Base-by-base conservation (phyloP, 2,797 vertebrate genomes). In the Molossus molossus region DNA sequence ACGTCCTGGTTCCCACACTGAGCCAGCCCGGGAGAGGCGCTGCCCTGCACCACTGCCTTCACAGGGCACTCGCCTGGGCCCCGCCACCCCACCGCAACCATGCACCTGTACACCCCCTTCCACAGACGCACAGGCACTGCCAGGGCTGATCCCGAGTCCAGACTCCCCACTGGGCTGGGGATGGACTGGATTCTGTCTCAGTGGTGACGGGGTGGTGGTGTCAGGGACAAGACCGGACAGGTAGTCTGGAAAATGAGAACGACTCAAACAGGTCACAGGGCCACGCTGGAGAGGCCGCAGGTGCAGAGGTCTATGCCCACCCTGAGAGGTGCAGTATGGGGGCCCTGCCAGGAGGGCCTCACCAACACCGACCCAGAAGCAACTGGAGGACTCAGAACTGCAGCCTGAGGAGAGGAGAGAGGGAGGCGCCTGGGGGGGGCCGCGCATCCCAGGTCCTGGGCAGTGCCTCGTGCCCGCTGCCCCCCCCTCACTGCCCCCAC, bases 401-500 rank as follows among this genome's bases (percentile, higher is more conserved):
- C 69, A 3, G 45, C 50, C 67, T 20, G 17, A 75, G 45, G 4
- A 27, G 29, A 67, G 62, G 25, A 21, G 21, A 67, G n/a, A 23
- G 60, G 55, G 45, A 91, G 79, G n/a, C 25, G 6, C 79, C 37
- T 88, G 91, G 33, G 33, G 33, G 33, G 33, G 33, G 33, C 33
- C 33, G 33, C 33, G 33, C 33, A 33, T 2, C 33, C 33, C 33
- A 33, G 33, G 33, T 33, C 33, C 33, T 33, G 33, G 33, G 53
- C 85, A 97, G 81, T 88, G 64, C 92, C 91, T 95, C 95, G 84
- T 11, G n/a, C 95, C 27, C 45, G 1, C 8, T 8, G 27, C 29
- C 65, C 2, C 0, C 8, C 65, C 3, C n/a, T n/a, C 8, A 2
- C 57, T 20, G 97, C 95, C 96, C 73, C 96, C 97, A 86, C 92